phyloP scores from a whole-genome alignment of 1,140 invertebrate genomes.

The Manduca sexta region DNA sequence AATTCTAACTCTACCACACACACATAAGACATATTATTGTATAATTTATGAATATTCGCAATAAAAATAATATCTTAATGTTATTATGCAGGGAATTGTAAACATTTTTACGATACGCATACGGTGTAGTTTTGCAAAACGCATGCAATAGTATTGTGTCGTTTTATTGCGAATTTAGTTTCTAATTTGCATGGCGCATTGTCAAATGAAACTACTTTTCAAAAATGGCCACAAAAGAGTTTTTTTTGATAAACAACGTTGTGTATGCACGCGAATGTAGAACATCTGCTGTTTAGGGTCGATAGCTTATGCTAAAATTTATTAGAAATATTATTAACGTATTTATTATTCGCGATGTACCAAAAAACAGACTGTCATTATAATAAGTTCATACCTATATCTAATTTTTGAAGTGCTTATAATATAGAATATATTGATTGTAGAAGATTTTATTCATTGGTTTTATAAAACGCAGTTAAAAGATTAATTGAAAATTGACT shows the following conservation, averaged over 20 bases:
- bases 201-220: conserved; percentile 59
- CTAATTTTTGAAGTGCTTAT: no score
- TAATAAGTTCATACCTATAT: no score
- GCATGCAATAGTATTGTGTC: conserved; percentile 3
- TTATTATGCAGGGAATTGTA: conserved; percentile 18
- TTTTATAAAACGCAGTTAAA: no score
- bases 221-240: conserved; percentile 69
- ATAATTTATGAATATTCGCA: no score
- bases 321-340: no score
- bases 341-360: no score
- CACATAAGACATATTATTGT: no score
- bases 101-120: conserved; percentile 20
- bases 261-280: conserved; percentile 52
- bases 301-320: conserved; percentile 3
- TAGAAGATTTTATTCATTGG: no score
- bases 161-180: conserved; percentile 23
- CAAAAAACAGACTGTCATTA: no score
- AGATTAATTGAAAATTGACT: no score
- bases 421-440: no score
- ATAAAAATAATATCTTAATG: neutral
- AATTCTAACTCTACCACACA: no score
- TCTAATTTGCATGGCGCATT: conserved; percentile 71
- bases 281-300: conserved; percentile 58
- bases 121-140: conserved; percentile 32
- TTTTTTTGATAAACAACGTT: conserved; percentile 70